Conservation (phyloP, 2,113 vertebrate species). For the Coptodon rendalli region DNA sequence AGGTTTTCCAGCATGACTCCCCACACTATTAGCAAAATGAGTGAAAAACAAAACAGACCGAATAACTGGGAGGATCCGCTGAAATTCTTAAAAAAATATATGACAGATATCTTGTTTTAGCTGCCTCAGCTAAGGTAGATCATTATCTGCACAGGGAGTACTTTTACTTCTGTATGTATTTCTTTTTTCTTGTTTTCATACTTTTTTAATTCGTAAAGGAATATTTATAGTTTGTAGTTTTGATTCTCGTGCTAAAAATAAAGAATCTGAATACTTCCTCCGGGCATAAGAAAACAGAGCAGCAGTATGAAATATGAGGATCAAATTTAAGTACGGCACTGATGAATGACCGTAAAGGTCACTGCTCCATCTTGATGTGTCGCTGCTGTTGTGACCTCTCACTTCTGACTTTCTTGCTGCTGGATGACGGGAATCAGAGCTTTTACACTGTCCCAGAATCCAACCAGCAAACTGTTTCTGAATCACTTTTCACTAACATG, state of each 20-base stretch:
- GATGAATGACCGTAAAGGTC: not conserved
- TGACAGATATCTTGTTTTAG: not conserved
- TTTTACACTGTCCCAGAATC: not conserved
- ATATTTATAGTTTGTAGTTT: not conserved
- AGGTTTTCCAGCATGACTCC: accelerated
- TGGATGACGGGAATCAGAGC: not conserved
- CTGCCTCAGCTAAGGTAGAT: not conserved
- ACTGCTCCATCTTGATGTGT: not conserved
- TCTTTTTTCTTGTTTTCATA: not conserved
- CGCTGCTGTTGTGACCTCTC: not conserved
- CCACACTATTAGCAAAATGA: not conserved
- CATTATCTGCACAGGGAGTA: not conserved
- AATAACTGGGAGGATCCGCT: not conserved
- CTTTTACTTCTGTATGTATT: not conserved
- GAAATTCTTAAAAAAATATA: not conserved
- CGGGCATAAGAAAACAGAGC: not conserved
- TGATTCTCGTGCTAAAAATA: not conserved
- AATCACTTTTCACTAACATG: not conserved
- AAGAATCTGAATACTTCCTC: not conserved
- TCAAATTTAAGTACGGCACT: not conserved
- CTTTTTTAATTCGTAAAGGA: not conserved
- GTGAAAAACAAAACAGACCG: not conserved
- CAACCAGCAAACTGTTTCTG: not conserved
- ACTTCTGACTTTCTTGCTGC: not conserved
- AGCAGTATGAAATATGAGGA: not conserved